Evolutionary conservation across 2,797 vertebrate genomes (phyloP).

Genomic region (Aselliscus stoliczkanus): DNA sequence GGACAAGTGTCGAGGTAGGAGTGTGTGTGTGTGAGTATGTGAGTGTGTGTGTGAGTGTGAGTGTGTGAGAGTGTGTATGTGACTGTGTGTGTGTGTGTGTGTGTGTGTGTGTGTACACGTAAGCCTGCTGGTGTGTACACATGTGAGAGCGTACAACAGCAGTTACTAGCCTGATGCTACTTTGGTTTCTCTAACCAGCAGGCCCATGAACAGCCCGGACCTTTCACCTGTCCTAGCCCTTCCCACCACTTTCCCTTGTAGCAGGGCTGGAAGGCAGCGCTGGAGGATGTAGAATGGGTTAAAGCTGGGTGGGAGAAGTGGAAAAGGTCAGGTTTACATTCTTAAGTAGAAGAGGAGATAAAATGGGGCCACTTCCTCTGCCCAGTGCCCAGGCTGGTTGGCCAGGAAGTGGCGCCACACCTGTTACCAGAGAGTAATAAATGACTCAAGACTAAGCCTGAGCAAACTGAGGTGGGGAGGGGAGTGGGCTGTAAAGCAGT

Average conservation of each 20-base stretch:
- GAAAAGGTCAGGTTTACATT: slow-evolving; percentile 30
- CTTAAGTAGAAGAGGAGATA: neutral
- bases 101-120: no score
- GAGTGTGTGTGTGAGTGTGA: no score
- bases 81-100: neutral
- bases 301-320: neutral
- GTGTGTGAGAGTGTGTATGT: neutral
- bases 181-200: neutral
- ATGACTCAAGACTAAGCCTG: neutral
- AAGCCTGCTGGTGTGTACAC: neutral
- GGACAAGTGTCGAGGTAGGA: slow-evolving; percentile 87
- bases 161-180: fast-evolving
- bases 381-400: neutral
- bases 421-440: neutral
- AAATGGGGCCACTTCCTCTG: neutral
- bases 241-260: no score
- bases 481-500: neutral
- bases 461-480: neutral
- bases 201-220: neutral
- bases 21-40: neutral
- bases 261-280: neutral
- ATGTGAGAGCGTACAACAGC: no score
- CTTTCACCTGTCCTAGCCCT: neutral
- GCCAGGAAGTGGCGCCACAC: neutral
- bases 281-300: neutral